phyloP scores from a whole-genome alignment of 92 coral and sea anemone species.

The Isaurus tuberculatus region DNA sequence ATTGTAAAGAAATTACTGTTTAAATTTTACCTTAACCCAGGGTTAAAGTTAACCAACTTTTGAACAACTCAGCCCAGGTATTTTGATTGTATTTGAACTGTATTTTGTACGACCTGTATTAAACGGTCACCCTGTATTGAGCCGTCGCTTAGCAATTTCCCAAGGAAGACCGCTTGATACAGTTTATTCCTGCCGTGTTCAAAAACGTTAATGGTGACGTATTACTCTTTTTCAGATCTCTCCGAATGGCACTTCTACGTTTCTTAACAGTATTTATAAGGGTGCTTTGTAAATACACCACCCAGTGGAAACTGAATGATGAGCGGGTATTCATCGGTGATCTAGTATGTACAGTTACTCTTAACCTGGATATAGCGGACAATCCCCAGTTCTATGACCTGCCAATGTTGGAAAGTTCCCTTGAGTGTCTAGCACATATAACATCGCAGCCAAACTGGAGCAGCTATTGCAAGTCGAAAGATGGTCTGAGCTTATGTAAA shows the following conservation, averaged over 20 bases:
- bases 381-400: slow-evolving; percentile 96
- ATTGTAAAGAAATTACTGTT: no score
- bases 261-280: slow-evolving; percentile 70
- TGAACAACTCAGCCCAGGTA: no score
- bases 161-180: no score
- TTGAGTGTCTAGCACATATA: slow-evolving; percentile 84
- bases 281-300: slow-evolving; percentile 66
- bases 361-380: slow-evolving; percentile 91
- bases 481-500: slow-evolving; percentile 72
- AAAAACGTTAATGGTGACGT: no score
- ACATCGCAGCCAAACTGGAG: slow-evolving; percentile 87
- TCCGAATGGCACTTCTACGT: slow-evolving; percentile 77
- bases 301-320: slow-evolving; percentile 80
- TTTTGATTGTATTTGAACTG: no score
- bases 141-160: no score
- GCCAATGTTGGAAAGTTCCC: slow-evolving; percentile 88
- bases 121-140: no score
- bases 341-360: slow-evolving; percentile 76
- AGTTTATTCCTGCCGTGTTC: no score
- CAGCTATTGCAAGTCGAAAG: slow-evolving; percentile 68
- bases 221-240: slow-evolving; percentile 55
- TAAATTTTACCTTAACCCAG: no score
- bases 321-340: slow-evolving; percentile 94
- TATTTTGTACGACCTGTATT: no score
- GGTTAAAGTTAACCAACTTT: no score